A percentile compares a stretch with the other conserved stretches of the same genome.
These are phyloP conservation scores for Hyles euphorbiae DNA, from an alignment of 1,140 invertebrate species.

Conservation along the genomic window DNA sequence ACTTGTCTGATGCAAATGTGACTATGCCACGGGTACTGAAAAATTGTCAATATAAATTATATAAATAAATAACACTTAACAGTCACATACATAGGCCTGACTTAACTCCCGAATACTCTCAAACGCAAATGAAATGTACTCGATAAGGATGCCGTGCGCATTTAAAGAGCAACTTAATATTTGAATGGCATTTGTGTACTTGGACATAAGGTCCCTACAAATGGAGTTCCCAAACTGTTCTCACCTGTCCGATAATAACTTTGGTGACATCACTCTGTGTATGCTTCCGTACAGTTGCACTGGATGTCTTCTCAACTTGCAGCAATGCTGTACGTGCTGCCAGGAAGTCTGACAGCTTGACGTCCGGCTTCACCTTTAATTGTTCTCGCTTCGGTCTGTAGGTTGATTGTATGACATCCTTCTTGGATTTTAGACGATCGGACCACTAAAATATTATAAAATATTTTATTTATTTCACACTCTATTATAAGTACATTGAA, in stretches of 20 bases:
- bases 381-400: conserved; percentile 82
- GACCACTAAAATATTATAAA: conserved; percentile 83
- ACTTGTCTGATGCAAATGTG: too few species aligned
- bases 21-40: too few species aligned
- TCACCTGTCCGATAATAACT: conserved; percentile 88
- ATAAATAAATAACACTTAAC: too few species aligned
- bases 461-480: too few species aligned
- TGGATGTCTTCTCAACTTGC: conserved; percentile 92
- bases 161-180: too few species aligned
- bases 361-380: conserved; percentile 79
- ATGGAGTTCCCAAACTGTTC: conserved; percentile 1
- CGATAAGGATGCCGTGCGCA: too few species aligned
- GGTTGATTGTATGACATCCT: conserved; percentile 82
- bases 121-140: too few species aligned
- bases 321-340: conserved; percentile 89
- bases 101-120: too few species aligned
- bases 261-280: conserved; percentile 86
- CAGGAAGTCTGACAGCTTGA: conserved; percentile 84
- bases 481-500: background rate
- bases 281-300: conserved; percentile 49
- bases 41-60: too few species aligned
- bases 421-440: conserved; percentile 84
- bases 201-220: too few species aligned
- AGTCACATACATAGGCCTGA: too few species aligned
- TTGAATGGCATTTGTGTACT: too few species aligned